Evolutionary conservation across 2,113 vertebrate genomes (phyloP), one percentile per base, ranked within the genome.

Genomic region (Solenodon paradoxus): DNA sequence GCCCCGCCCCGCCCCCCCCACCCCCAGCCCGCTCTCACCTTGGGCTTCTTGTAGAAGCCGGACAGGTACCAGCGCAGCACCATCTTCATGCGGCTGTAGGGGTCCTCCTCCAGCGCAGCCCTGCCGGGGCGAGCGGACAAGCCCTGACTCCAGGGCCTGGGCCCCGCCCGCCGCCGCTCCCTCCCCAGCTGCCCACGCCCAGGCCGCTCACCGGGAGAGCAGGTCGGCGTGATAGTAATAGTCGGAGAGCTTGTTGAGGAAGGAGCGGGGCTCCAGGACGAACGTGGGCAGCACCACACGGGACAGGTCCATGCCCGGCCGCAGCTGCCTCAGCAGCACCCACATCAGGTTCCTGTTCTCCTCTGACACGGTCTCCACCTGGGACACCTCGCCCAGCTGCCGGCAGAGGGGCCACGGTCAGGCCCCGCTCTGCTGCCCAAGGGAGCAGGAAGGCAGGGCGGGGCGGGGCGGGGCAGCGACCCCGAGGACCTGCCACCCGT

Each of bases 1-100:
- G 0, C 19, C 1, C n/a, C n/a, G 8, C 9, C n/a, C 42, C 2
- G 0, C 55, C 26, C 22, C 9, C 63, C 1, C n/a, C n/a, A n/a
- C n/a, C n/a, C n/a, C n/a, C n/a, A 0, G 20, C 4, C 3, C 2
- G 0, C 6, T 40, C 97, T 98, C 96, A 99, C 99, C 99, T 99
- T 99, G 94, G 99, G 99, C 97, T 99, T 99, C 98, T 99, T 99
- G 97, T 99, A 99, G 98, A 99, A 99, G 95, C 99, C 99, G 0
- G 99, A 99, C 96, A 99, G 97, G 96, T 99, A 99, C 99, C 99
- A 99, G 55, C 97, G 98, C 92, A 99, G 95, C 57, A 99, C 99
- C 59, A 99, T 99, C 97, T 99, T 99, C 57, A 99, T 99, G 66
- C 99, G 99, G 88, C 98, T 94, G 93, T 99, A 99, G 0, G 99